Conservation (phyloP, 2,797 vertebrate species). For the Sandelia bainsii region DNA sequence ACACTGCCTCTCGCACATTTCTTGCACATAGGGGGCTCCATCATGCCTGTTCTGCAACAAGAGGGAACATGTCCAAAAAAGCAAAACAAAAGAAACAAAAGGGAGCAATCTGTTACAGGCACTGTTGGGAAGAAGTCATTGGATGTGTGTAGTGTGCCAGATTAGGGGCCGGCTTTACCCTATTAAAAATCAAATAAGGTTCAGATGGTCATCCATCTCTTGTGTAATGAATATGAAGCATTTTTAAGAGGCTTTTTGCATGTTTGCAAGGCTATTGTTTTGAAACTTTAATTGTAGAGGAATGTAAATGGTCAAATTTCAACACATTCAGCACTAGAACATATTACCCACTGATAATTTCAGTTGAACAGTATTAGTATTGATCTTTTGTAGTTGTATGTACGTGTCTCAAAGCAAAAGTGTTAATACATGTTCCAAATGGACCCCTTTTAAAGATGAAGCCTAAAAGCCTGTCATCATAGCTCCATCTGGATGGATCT, state of each 20-base stretch:
- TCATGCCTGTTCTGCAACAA: constrained; percentile 5
- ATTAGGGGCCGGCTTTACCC: neutral
- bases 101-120: neutral
- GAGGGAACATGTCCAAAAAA: neutral
- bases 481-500: neutral
- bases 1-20: constrained; percentile 33
- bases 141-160: neutral
- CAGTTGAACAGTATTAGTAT: neutral
- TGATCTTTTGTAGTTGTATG: neutral
- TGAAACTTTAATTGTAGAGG: neutral
- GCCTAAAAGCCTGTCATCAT: neutral
- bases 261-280: neutral
- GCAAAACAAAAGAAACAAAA: neutral
- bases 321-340: neutral
- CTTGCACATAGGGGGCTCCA: constrained; percentile 34
- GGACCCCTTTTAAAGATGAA: neutral
- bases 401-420: neutral
- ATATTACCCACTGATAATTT: neutral
- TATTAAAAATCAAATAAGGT: neutral
- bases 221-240: neutral
- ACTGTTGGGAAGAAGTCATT: neutral
- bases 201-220: neutral
- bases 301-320: neutral
- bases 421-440: neutral
- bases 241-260: neutral